Evolutionary conservation across 2,888 invertebrate species (phyloP), one percentile per base, ranked within the genome.

Genomic region (Eretmocerus hayati): DNA sequence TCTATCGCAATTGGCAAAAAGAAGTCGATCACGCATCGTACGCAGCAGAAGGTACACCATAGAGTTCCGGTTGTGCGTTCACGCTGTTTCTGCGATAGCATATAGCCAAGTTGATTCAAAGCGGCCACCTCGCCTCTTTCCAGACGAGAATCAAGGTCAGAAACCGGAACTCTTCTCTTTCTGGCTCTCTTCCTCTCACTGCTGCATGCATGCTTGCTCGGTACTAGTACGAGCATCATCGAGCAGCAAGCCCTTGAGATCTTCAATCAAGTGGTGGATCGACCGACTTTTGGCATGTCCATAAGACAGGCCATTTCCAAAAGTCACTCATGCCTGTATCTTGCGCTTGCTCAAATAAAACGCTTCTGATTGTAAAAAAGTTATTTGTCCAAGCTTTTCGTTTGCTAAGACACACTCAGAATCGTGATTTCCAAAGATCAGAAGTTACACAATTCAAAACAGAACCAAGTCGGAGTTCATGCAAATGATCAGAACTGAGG

Each of bases 61-160:
- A 46, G 48, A 44, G 48, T 54, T 56, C 52, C 47, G 50, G 54
- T 46, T 48, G 37, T 40, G 23, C 36, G 45, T 21, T 9, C 21
- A 19, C 20, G 8, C 37, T 3, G 9, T 13, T 20, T 15, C 36
- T n/a, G 15, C 33, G 33, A 5, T 33, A 3, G 32, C 22, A n/a
- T 46, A 52, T 52, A 44, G 53, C 50, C 53, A 44, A 43, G 53
- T 46, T 53, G 46, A 55, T 50, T 53, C 50, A 52, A 30, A 21
- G 40, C 20, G 48, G 41, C 31, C 33, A 42, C 22, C 22, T 19
- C 13, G 36, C 37, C 36, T n/a, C 20, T 8, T 30, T 19, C 31
- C 30, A 38, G 37, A 26, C 33, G 44, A 23, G 52, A 58, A 58
- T 56, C 57, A 58, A 57, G 55, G 57, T 56, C 54, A 54, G 42